Evolutionary conservation across 2,797 vertebrate species (phyloP), one percentile per base, ranked within the genome.

Genomic region (Chromis chromis): DNA sequence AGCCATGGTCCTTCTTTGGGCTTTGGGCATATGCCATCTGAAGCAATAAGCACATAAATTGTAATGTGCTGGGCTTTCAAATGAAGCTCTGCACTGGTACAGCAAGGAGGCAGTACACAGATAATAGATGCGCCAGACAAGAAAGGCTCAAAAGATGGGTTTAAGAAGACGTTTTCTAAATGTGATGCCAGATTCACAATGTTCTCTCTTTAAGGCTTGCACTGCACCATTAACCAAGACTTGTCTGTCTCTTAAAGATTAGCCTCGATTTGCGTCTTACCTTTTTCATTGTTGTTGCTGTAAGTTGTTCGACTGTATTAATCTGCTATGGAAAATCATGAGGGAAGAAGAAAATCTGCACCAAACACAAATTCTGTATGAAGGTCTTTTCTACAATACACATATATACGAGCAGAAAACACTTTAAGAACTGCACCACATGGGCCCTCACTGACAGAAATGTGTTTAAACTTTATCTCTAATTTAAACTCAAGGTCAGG

Each of bases 21-120:
- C 54, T 84, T 66, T 68, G 64, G 61, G 65, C 33, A 49, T n/a
- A 9, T 55, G 40, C 58, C 76, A 69, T 70, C 33, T 39, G 56
- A 83, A 60, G 63, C 58, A 58, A 70, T 71, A 65, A 75, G 49
- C 78, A 73, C 70, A 72, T 81, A 53, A 70, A 86, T 67, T 52
- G 14, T 42, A 57, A 72, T 63, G 40, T 53, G 49, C 31, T 50
- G n/a, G 56, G 13, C 63, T 58, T 72, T 86, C 27, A 42, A 50
- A 67, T 36, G 1, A 65, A 67, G 49, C 53, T 74, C 19, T 62
- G 44, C 4, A 4, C 36, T 58, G 54, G 67, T 39, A 39, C 54
- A 65, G 9, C 62, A 27, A 59, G 52, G 69, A 68, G 61, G 42
- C 62, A 5, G n/a, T 1, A 10, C 21, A 54, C 22, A 57, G 28